A percentile compares a stretch with the other conserved stretches of the same genome.
Evolutionary conservation across 2,888 invertebrate genomes (phyloP).

Genomic region (Clusia tigrina): DNA sequence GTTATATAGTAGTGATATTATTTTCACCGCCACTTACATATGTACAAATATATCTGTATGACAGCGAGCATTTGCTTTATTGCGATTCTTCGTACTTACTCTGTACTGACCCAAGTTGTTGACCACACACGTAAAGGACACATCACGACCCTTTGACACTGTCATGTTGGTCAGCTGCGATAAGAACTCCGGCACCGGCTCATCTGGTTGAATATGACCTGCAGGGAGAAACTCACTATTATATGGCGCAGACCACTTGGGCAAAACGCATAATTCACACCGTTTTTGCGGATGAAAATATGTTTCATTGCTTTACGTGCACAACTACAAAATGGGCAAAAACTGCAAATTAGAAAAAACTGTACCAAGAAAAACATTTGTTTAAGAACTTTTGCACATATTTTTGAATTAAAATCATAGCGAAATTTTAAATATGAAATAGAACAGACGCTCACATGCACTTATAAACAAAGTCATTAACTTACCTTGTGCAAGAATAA

Average conservation of each 20-base stretch:
- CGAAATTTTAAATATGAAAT: slow-evolving; percentile 21
- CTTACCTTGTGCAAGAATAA: slow-evolving; percentile 51
- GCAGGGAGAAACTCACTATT: slow-evolving; percentile 44
- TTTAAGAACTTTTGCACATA: slow-evolving; percentile 35
- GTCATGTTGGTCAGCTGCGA: slow-evolving; percentile 86
- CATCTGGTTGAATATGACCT: slow-evolving; percentile 76
- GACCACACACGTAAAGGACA: slow-evolving; percentile 89
- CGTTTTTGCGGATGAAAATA: background rate
- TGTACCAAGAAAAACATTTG: too few relatives aligned
- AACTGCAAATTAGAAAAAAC: slow-evolving; percentile 18
- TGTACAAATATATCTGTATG: too few relatives aligned
- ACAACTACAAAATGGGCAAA: background rate
- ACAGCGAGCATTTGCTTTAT: too few relatives aligned
- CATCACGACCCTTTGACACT: slow-evolving; percentile 85
- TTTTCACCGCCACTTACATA: too few relatives aligned
- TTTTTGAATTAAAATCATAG: slow-evolving; percentile 37
- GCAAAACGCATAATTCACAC: background rate
- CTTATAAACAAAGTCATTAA: background rate
- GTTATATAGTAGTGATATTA: too few relatives aligned
- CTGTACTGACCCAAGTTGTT: slow-evolving; percentile 87
- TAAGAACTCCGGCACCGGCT: slow-evolving; percentile 81
- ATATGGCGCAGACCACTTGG: background rate
- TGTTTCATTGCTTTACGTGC: slow-evolving; percentile 11
- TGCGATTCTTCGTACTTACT: slow-evolving; percentile 73
- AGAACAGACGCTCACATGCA: slow-evolving; percentile 12